These are phyloP conservation scores for Petrophora chlorosata DNA, from an alignment of 2,888 invertebrate species.

Conservation along the genomic window DNA sequence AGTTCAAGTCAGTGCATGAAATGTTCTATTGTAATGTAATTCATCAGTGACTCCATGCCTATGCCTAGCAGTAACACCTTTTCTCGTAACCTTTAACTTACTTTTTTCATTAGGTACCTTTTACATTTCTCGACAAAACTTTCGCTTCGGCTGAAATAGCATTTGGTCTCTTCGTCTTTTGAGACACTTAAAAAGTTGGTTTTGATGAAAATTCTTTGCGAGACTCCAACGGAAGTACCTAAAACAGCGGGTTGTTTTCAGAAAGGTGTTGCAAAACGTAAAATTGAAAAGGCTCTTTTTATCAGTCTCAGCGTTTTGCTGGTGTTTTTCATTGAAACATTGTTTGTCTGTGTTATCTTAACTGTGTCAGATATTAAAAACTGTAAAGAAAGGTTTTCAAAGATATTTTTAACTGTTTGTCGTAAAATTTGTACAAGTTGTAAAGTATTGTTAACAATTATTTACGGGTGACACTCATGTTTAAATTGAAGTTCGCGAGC, in stretches of 20 bases:
- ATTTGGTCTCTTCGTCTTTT: conserved; percentile 36
- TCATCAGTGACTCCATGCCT: background rate
- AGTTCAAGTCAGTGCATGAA: too few species aligned
- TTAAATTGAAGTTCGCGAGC: too few species aligned
- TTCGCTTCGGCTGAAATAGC: conserved; percentile 37
- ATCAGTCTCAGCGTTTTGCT: conserved; percentile 11
- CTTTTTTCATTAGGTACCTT: conserved; percentile 42
- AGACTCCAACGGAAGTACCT: conserved; percentile 33
- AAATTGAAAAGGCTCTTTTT: conserved; percentile 23
- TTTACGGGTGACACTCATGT: too few species aligned
- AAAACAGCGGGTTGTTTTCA: conserved; percentile 28
- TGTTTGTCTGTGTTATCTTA: too few species aligned
- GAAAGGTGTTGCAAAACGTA: conserved; percentile 26
- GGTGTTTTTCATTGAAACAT: conserved; percentile 6
- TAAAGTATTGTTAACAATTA: too few species aligned
- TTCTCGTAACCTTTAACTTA: conserved; percentile 37
- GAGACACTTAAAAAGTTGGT: conserved; percentile 31
- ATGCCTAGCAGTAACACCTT: conserved; percentile 33
- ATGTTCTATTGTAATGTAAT: conserved; percentile 1
- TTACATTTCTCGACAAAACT: conserved; percentile 34
- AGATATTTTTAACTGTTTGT: too few species aligned
- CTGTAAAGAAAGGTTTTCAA: too few species aligned
- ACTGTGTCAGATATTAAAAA: too few species aligned
- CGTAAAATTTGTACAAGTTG: too few species aligned
- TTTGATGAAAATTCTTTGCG: conserved; percentile 39